These are phyloP conservation scores for Mythimna vitellina DNA, from an alignment of 2,888 invertebrate genomes.

Conservation along the genomic window DNA sequence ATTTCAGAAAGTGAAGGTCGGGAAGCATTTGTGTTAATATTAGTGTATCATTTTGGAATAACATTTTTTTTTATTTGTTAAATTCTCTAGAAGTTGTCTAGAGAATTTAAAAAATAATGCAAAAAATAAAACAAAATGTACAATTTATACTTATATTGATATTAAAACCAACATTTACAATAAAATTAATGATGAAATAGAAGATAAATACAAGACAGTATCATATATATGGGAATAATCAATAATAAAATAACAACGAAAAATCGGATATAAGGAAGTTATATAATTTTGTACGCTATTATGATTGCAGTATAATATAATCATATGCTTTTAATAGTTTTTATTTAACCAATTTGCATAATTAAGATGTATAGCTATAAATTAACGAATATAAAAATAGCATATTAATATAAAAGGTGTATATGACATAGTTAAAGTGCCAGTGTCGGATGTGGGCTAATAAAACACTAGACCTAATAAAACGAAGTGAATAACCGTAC, in stretches of 20 bases:
- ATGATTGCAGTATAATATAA: neutral
- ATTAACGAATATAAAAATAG: neutral
- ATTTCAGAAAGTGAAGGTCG: conserved; percentile 58
- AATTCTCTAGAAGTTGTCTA: too few species aligned
- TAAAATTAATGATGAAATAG: too few species aligned
- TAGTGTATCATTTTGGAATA: conserved; percentile 3
- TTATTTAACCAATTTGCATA: conserved; percentile 18
- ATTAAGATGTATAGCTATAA: neutral
- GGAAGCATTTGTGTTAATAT: conserved; percentile 9
- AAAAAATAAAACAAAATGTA: neutral
- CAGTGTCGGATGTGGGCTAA: neutral
- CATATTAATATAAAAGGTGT: neutral
- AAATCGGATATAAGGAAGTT: conserved; percentile 9
- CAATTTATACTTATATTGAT: neutral
- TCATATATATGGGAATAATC: neutral
- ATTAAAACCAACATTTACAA: too few species aligned
- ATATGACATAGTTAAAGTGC: neutral
- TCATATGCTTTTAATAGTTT: conserved; percentile 2
- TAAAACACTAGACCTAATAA: neutral
- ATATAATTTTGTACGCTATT: neutral
- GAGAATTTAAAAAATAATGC: too few species aligned
- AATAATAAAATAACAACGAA: neutral
- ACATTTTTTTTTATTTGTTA: too few species aligned
- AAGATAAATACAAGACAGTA: neutral
- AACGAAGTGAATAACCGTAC: neutral